These are phyloP conservation scores for Aethes cnicana DNA, from an alignment of 2,888 invertebrate species.

Conservation along the genomic window DNA sequence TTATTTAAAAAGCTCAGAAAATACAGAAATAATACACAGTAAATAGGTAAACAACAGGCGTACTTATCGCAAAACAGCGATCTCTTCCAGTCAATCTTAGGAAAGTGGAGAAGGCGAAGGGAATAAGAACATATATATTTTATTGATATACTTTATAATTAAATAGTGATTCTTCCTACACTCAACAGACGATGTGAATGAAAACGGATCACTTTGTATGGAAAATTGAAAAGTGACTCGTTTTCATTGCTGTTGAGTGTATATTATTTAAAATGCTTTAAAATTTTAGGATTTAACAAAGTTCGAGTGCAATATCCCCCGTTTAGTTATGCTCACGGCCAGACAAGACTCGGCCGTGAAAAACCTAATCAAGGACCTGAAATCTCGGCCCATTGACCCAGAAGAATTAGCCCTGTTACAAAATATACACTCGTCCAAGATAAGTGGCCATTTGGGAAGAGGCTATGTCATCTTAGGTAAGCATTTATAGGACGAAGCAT, in stretches of 20 bases:
- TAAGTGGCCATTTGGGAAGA: slow-evolving; percentile 79
- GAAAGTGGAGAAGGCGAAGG: too few relatives aligned
- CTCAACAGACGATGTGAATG: too few relatives aligned
- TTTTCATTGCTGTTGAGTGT: neutral
- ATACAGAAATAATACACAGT: too few relatives aligned
- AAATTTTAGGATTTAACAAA: neutral
- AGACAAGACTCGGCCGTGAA: slow-evolving; percentile 65
- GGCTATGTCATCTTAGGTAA: slow-evolving; percentile 74
- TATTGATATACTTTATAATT: too few relatives aligned
- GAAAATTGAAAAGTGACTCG: too few relatives aligned
- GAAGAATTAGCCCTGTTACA: slow-evolving; percentile 61
- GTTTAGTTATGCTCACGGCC: slow-evolving; percentile 72
- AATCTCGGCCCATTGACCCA: slow-evolving; percentile 44
- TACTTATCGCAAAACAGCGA: too few relatives aligned
- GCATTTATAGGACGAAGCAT: neutral
- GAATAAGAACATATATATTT: too few relatives aligned
- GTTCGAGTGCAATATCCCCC: slow-evolving; percentile 41
- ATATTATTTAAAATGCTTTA: neutral
- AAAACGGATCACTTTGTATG: too few relatives aligned
- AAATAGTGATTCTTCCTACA: too few relatives aligned
- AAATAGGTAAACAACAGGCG: too few relatives aligned
- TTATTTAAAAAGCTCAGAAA: too few relatives aligned
- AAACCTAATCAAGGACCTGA: slow-evolving; percentile 40
- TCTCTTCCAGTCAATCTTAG: too few relatives aligned
- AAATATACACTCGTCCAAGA: slow-evolving; percentile 55